Conservation (phyloP, 2,888 invertebrate genomes). For the Sycophila texana region DNA sequence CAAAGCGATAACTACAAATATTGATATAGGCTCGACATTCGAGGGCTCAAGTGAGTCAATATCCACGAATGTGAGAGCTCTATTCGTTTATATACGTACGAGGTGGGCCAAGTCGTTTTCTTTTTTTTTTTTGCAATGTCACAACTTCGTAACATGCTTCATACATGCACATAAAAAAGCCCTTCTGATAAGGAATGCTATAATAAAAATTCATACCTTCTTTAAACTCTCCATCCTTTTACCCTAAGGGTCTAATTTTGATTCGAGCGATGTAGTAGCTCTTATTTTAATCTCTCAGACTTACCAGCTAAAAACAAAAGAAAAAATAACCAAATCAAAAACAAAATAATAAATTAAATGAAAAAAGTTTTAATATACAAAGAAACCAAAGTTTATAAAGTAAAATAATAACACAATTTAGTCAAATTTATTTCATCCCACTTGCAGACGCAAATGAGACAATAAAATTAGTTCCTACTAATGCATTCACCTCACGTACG, state of each 20-base stretch:
- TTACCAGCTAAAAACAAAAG: conserved; percentile 38
- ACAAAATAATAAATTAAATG: conserved; percentile 23
- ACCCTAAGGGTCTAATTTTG: conserved; percentile 14
- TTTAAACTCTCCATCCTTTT: conserved; percentile 21
- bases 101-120: conserved; percentile 47
- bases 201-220: conserved; percentile 48
- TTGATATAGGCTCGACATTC: conserved; percentile 51
- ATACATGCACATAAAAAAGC: not conserved
- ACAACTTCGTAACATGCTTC: conserved; percentile 44
- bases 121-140: conserved; percentile 32
- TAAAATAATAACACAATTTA: too few relatives aligned
- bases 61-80: conserved; percentile 53
- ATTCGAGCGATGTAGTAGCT: conserved; percentile 9
- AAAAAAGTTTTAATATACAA: not conserved
- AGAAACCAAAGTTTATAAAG: not conserved
- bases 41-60: conserved; percentile 53
- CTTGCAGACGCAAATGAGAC: too few relatives aligned
- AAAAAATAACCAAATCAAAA: conserved; percentile 31
- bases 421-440: too few relatives aligned
- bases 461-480: too few relatives aligned
- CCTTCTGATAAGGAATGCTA: conserved; percentile 48
- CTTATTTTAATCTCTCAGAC: conserved; percentile 32
- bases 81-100: not conserved
- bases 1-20: conserved; percentile 33
- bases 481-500: too few relatives aligned